phyloP scores from a whole-genome alignment of 2,888 invertebrate species.

The Acanthoscelides obtectus region DNA sequence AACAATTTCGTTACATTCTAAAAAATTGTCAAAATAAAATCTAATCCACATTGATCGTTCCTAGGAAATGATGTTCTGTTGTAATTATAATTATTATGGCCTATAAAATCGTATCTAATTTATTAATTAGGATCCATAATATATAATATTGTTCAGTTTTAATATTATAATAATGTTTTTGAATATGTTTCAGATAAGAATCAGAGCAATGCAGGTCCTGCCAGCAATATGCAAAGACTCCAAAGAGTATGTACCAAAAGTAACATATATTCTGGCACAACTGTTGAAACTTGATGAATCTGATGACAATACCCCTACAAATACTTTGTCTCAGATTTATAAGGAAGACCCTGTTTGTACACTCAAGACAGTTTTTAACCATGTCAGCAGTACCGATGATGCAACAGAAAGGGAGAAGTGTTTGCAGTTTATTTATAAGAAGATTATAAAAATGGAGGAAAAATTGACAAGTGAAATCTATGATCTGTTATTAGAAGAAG shows the following conservation, averaged over 20 bases:
- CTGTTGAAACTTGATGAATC: conserved; percentile 86
- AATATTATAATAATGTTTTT: too few relatives aligned
- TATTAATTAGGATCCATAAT: too few relatives aligned
- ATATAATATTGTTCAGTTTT: too few relatives aligned
- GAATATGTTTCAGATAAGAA: conserved; percentile 82
- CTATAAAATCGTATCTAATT: too few relatives aligned
- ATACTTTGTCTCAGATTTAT: conserved; percentile 73
- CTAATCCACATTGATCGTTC: too few relatives aligned
- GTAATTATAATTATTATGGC: too few relatives aligned
- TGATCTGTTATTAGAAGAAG: conserved; percentile 64
- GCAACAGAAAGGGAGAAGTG: conserved; percentile 79
- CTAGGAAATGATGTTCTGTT: too few relatives aligned
- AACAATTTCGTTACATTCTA: too few relatives aligned
- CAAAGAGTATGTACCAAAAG: conserved; percentile 76
- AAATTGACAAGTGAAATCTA: conserved; percentile 80
- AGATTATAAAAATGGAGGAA: conserved; percentile 61
- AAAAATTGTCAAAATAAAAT: too few relatives aligned
- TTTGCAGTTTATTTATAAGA: conserved; percentile 76
- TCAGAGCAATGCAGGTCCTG: conserved; percentile 89
- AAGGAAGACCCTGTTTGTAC: conserved; percentile 67
- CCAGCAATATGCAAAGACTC: conserved; percentile 82
- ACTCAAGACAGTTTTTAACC: conserved; percentile 53
- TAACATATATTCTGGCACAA: conserved; percentile 90
- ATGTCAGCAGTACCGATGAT: conserved; percentile 59
- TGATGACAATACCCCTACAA: conserved; percentile 77